Base-by-base conservation (phyloP, 37 sponge, comb jelly and placozoan genomes). In the Aplysina aerophoba region DNA sequence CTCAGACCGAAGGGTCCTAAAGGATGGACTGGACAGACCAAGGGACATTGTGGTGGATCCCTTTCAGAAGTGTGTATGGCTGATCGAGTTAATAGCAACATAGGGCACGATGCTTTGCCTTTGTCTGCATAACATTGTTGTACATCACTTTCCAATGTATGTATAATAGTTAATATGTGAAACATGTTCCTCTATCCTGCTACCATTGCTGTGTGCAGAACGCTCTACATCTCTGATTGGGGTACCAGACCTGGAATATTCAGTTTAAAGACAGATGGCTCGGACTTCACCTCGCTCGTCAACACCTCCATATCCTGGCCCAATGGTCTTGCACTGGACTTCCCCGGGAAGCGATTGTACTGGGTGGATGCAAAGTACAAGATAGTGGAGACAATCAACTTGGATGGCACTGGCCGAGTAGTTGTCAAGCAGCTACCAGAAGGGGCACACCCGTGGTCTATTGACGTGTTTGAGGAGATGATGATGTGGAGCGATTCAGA, bases 311-410 rank as follows among this genome's bases (percentile, higher is more conserved):
- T 66, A 12, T 44, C 38, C 25, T 64, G 69, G 54, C 84, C 84
- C 35, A 69, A 84, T 69, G 84, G 84, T 19, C 55, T 84, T 12
- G 69, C 84, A 24, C 73, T 84, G 17, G 84, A 84, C 40, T 34
- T 71, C 37, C 58, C 61, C 1, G 41, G 73, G 25, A 1, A 65
- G 21, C 28, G 41, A 22, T 27, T 84, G 33, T 84, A 84, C 15
- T 84, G 84, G 84, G 65, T 84, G 1, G 84, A 84, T 72, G 50
- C 73, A 22, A 75, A 36, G 41, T 24, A 39, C 78, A 75, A 75
- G 25, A 24, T 53, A 4, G 25, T 75, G 14, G 78, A 75, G n/a
- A 39, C 53, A 30, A 75, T 75, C 54, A 50, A 75, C 0, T 40
- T 44, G 35, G 54, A 75, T 39, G 78, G 78, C 15, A 39, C n/a